Evolutionary conservation across 2,888 invertebrate genomes (phyloP), one percentile per base, ranked within the genome.

Genomic region (Perizoma flavofasciatum): DNA sequence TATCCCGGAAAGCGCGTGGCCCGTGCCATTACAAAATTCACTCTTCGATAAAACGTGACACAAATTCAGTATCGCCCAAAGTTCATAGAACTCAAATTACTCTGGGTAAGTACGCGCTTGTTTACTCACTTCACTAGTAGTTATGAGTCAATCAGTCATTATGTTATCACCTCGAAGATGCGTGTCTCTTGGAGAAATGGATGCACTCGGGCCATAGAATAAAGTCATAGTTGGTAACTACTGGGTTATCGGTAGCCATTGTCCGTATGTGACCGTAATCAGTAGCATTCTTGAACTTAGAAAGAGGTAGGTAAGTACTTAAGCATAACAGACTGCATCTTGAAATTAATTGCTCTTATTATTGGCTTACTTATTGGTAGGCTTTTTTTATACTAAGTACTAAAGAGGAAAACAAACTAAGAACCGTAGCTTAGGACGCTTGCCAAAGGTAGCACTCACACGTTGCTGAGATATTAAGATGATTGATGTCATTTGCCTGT

Each of bases 71-170:
- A 88, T 89, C 86, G 75, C 67, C 70, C 71, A 75, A 81, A 85
- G 89, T 89, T 89, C 89, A 87, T 84, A 83, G 89, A 89, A 89
- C 89, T 86, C 83, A 77, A n/a, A 61, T 78, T 82, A 77, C 78
- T 78, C 59, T 66, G 65, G 34, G 51, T 57, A 56, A 67, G 72
- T 79, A 73, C 69, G 71, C 75, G 65, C 55, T 72, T 71, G 77
- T 78, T 73, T 82, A 79, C 82, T 79, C 81, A 84, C 83, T 81
- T 77, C 22, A 2, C 22, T 69, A 78, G 79, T 78, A 77, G 69
- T 74, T 75, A 82, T 84, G 85, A 86, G 85, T 85, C 88, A 85
- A 87, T 86, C 56, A 45, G 55, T 52, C 51, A 82, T 89, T 88
- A 85, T 78, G 79, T 84, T 90, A 90, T 89, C 89, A 78, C 67